Conservation (phyloP, 1,140 invertebrate species). For the Samia ricini region DNA sequence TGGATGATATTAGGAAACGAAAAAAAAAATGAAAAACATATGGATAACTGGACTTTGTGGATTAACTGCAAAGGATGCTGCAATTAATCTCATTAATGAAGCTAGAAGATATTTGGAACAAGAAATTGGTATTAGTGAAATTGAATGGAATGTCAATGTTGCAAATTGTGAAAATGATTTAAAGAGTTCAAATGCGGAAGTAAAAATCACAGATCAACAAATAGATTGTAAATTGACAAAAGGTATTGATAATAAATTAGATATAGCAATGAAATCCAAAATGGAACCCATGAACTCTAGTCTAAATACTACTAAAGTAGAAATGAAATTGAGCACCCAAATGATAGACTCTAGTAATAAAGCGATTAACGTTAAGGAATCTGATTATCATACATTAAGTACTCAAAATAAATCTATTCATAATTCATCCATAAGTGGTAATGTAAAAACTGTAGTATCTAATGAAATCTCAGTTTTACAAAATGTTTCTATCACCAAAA, state of each 20-base stretch:
- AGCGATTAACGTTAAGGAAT: not conserved
- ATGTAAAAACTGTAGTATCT: slow-evolving; percentile 46
- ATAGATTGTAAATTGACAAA: not conserved
- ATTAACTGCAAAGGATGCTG: slow-evolving; percentile 90
- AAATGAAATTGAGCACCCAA: not conserved
- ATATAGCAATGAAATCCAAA: not conserved
- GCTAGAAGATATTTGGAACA: slow-evolving; percentile 84
- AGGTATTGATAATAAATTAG: not conserved
- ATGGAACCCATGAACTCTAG: not conserved
- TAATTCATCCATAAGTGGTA: too few relatives aligned
- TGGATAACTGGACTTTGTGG: slow-evolving; percentile 91
- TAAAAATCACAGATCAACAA: not conserved
- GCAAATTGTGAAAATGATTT: not conserved
- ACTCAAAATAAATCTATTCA: too few relatives aligned
- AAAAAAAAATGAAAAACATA: slow-evolving; percentile 84
- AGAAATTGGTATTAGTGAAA: slow-evolving; percentile 80
- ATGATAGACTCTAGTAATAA: not conserved
- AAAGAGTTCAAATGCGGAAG: not conserved
- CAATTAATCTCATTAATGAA: slow-evolving; percentile 87
- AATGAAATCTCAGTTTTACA: slow-evolving; percentile 67
- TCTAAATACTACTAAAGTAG: not conserved
- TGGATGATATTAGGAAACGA: slow-evolving; percentile 82
- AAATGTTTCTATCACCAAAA: not conserved
- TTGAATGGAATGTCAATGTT: slow-evolving; percentile 74
- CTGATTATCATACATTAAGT: too few relatives aligned